Conservation (phyloP, 2,888 invertebrate species). For the Iphiclides podalirius region DNA sequence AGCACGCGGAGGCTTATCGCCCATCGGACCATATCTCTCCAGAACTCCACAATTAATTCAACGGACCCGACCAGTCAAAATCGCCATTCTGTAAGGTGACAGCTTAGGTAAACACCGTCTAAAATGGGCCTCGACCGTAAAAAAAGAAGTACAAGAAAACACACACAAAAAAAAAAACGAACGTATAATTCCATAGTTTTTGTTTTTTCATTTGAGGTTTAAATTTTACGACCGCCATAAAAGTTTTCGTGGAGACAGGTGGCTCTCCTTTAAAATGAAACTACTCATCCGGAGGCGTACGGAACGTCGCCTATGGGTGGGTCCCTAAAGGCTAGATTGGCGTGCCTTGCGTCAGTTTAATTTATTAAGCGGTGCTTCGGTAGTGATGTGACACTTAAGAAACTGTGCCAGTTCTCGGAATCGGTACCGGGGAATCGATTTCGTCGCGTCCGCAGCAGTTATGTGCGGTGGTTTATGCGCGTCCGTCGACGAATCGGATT, state of each 20-base stretch:
- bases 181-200: conserved; percentile 60
- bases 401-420: conserved; percentile 79
- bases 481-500: conserved; percentile 36
- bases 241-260: conserved; percentile 79
- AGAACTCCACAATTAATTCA: conserved; percentile 74
- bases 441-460: conserved; percentile 74
- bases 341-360: conserved; percentile 64
- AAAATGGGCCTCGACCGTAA: conserved; percentile 70
- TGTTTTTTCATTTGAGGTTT: conserved; percentile 75
- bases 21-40: conserved; percentile 70
- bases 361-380: conserved; percentile 76
- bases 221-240: conserved; percentile 78
- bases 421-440: conserved; percentile 77
- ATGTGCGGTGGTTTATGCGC: conserved; percentile 70
- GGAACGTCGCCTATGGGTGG: no score
- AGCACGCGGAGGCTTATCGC: conserved; percentile 63
- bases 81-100: conserved; percentile 77
- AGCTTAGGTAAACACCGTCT: conserved; percentile 78
- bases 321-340: conserved; percentile 66
- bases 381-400: conserved; percentile 79
- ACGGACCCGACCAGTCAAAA: conserved; percentile 70
- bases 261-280: conserved; percentile 77
- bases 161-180: conserved; percentile 47
- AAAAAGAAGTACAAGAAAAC: conserved; percentile 24
- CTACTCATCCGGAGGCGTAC: conserved; percentile 50